Conservation (phyloP, 2,113 vertebrate species). For the Serilophus lunatus region DNA sequence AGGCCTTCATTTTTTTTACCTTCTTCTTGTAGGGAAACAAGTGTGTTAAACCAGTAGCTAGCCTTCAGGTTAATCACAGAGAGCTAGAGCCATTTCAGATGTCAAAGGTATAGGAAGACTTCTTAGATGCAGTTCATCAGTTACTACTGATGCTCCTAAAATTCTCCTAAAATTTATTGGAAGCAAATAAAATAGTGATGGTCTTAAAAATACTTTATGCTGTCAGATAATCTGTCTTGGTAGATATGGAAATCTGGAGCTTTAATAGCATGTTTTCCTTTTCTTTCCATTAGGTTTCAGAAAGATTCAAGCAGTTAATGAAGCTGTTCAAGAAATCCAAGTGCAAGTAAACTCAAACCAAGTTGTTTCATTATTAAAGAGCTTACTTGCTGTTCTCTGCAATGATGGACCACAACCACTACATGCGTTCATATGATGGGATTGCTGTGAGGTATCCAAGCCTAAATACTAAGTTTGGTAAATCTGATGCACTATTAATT, state of each 20-base stretch:
- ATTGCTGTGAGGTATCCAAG: background rate
- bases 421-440: background rate
- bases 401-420: background rate
- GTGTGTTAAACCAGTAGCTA: background rate
- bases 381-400: background rate
- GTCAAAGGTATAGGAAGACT: background rate
- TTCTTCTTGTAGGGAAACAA: background rate
- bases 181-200: background rate
- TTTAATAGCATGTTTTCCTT: background rate
- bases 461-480: background rate
- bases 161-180: background rate
- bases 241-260: background rate
- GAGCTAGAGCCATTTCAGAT: background rate
- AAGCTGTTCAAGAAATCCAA: constrained; percentile 95
- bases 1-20: background rate
- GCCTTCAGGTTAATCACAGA: background rate
- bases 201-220: background rate
- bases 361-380: background rate
- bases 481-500: background rate
- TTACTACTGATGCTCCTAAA: background rate
- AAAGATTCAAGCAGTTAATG: constrained; percentile 91
- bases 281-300: constrained; percentile 79
- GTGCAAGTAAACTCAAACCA: constrained; percentile 71
- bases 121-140: background rate
- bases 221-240: background rate